Conservation (phyloP, 2,113 vertebrate species). For the Carassius auratus region DNA sequence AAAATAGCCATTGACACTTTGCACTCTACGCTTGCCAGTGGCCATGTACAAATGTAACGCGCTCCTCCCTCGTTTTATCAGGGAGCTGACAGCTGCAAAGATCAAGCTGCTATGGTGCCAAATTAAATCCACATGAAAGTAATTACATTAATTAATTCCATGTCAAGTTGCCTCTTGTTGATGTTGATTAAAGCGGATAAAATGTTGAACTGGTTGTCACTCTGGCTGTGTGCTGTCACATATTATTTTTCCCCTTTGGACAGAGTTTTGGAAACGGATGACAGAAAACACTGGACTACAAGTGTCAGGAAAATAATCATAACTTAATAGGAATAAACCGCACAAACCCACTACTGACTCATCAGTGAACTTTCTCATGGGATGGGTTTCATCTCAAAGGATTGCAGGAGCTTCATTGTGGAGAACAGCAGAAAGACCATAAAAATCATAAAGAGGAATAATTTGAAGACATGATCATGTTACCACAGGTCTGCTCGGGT, state of each 20-base stretch:
- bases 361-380: conserved; percentile 10
- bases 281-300: conserved; percentile 11
- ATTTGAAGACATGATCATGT: neutral
- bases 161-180: conserved; percentile 56
- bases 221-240: conserved; percentile 23
- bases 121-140: conserved; percentile 58
- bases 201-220: conserved; percentile 38
- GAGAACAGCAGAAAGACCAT: neutral
- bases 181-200: conserved; percentile 59
- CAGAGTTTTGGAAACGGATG: conserved; percentile 21
- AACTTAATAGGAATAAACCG: neutral
- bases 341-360: neutral
- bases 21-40: neutral
- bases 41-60: conserved; percentile 21
- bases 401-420: neutral
- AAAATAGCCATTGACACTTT: conserved; percentile 31
- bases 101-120: conserved; percentile 48
- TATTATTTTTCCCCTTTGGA: conserved; percentile 14
- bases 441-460: neutral
- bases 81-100: conserved; percentile 57
- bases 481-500: neutral
- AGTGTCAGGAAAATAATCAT: neutral
- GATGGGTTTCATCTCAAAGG: neutral
- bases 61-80: conserved; percentile 20
- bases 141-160: conserved; percentile 63